phyloP scores from a whole-genome alignment of 2,113 vertebrate species.

The Ibidorhyncha struthersii region DNA sequence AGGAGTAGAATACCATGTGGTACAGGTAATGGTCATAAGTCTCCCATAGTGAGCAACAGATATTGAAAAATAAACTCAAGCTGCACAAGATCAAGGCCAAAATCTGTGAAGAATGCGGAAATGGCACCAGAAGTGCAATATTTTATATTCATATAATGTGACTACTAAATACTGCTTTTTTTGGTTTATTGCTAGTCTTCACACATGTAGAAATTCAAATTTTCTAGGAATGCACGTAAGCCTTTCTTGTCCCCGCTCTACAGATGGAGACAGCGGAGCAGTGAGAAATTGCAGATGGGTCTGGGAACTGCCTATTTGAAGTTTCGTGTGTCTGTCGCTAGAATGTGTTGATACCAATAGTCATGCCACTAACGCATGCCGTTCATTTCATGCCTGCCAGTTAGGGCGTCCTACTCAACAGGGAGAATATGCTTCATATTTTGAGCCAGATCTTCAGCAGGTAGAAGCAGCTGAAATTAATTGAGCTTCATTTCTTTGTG shows the following conservation, averaged over 20 bases:
- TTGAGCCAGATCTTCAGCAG: not conserved
- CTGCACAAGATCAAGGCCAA: not conserved
- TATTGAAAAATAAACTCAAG: not conserved
- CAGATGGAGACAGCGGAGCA: not conserved
- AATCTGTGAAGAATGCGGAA: not conserved
- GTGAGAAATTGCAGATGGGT: not conserved
- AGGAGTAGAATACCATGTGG: not conserved
- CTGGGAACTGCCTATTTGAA: not conserved
- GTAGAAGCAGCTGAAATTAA: not conserved
- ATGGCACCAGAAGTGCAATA: not conserved
- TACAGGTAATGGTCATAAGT: not conserved
- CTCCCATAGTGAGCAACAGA: not conserved
- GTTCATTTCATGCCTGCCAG: not conserved
- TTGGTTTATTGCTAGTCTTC: not conserved
- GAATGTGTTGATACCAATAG: not conserved
- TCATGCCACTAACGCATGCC: not conserved
- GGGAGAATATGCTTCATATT: not conserved
- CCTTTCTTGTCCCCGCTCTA: not conserved
- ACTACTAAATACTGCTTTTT: not conserved
- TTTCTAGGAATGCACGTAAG: not conserved
- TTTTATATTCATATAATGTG: not conserved
- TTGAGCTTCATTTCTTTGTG: not conserved
- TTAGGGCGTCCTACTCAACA: not conserved
- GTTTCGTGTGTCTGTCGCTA: not conserved
- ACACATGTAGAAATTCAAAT: not conserved